Evolutionary conservation across 2,888 invertebrate genomes (phyloP), one percentile per base, ranked within the genome.

Genomic region (Scaptomyza cyrtandrae): DNA sequence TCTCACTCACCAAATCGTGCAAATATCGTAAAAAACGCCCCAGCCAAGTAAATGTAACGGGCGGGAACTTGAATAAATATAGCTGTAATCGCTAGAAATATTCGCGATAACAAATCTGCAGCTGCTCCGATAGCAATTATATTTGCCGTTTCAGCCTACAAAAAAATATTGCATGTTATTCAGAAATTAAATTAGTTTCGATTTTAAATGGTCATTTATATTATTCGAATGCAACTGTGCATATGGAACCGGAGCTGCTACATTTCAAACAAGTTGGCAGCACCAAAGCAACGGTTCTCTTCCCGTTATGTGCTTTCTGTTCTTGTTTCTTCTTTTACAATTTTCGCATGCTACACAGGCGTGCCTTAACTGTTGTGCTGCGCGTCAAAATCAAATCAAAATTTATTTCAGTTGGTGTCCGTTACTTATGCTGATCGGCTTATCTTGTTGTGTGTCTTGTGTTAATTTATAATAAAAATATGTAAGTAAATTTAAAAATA

Each of bases 91-190:
- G 95, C 95, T 3, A 96, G 91, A 13, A 93, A 86, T 53, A 96
- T 93, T 69, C 96, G 93, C 0, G 95, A 95, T 0, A 93, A 68
- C 16, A 96, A 92, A 91, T 96, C 96, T 0, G 95, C 94, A 13
- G 94, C 92, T 0, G 96, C 96, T 0, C 95, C 95, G 3, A 95
- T 93, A 73, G 95, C 95, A 54, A 96, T 94, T 60, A 95, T 94
- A 2, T 94, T 92, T 0, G 96, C 95, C 0, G 95, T 94, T 79
- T 95, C 93, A 68, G 93, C 92, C 94, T 94, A 33, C 16, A 78
- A 72, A 35, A 19, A 19, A 52, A 37, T 16, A 41, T 16, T 5
- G 16, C 16, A 24, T 10, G n/a, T 35, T 2, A 41, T 10, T 41
- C 10, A 10, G 0, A 6, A 5, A 35, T 10, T 52, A 14, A 19